Evolutionary conservation across 2,113 vertebrate genomes (phyloP).

Genomic region (Xenopus tropicalis): DNA sequence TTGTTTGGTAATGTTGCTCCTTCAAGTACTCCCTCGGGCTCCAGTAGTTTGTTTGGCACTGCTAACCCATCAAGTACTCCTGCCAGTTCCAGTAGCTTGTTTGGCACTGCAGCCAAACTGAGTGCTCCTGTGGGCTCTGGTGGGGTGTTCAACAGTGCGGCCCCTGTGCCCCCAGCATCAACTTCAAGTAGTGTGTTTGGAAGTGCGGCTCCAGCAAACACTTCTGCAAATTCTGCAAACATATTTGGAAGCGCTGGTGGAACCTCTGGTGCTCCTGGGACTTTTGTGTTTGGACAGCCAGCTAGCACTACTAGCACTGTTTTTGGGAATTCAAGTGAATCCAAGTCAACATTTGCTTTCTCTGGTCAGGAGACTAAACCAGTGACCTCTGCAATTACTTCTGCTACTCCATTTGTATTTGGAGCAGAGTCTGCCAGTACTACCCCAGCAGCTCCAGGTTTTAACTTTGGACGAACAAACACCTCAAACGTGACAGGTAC

Average conservation of each 20-base stretch:
- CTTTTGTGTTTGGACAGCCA: slow-evolving; percentile 83
- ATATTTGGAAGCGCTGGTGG: slow-evolving; percentile 57
- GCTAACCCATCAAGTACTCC: neutral
- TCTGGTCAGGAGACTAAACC: slow-evolving; percentile 77
- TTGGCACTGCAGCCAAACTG: slow-evolving; percentile 3
- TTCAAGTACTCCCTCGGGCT: neutral
- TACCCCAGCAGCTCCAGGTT: slow-evolving; percentile 63
- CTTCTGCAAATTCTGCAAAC: slow-evolving; percentile 17
- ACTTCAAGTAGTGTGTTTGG: slow-evolving; percentile 14
- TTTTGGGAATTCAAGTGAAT: slow-evolving; percentile 63
- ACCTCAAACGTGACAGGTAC: slow-evolving; percentile 77
- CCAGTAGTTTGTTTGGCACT: slow-evolving; percentile 12
- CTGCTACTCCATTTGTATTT: slow-evolving; percentile 75
- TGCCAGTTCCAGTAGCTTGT: neutral
- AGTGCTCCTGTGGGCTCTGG: neutral
- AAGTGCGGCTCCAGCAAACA: slow-evolving; percentile 13
- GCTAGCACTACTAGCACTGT: slow-evolving; percentile 65
- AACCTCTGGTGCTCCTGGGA: slow-evolving; percentile 51
- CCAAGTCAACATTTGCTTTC: slow-evolving; percentile 74
- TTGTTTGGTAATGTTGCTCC: neutral
- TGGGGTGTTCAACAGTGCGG: slow-evolving; percentile 23
- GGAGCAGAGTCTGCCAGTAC: slow-evolving; percentile 57
- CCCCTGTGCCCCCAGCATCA: neutral
- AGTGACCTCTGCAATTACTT: slow-evolving; percentile 47
- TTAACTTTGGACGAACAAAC: slow-evolving; percentile 75